A percentile compares a stretch with the other conserved stretches of the same genome.
Conservation (phyloP, 1,140 invertebrate genomes). For the Zaprionus davidi region DNA sequence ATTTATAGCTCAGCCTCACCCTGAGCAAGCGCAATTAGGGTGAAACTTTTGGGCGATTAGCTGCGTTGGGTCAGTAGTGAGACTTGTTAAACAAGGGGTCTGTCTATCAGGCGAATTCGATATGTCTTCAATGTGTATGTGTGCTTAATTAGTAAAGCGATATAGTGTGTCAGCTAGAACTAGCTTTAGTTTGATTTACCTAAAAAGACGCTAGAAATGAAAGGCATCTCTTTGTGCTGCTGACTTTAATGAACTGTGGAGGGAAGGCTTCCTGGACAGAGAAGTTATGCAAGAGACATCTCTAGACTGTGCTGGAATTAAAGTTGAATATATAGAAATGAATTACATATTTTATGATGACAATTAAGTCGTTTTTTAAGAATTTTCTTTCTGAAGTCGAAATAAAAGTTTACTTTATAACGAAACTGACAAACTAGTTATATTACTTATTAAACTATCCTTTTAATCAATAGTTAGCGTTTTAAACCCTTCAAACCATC, state of each 20-base stretch:
- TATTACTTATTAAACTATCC: too few species aligned
- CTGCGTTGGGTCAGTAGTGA: neutral
- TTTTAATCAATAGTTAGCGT: too few species aligned
- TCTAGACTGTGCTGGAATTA: too few species aligned
- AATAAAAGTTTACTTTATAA: too few species aligned
- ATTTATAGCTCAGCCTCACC: conserved; percentile 72
- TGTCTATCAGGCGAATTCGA: neutral
- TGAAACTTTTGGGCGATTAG: conserved; percentile 47
- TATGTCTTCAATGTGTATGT: neutral
- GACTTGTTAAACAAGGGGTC: conserved; percentile 22
- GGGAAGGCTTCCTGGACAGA: too few species aligned
- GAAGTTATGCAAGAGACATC: too few species aligned
- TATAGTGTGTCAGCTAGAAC: neutral
- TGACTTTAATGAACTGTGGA: neutral
- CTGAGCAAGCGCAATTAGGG: conserved; percentile 27
- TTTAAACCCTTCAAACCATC: too few species aligned
- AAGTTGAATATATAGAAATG: too few species aligned
- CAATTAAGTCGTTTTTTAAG: too few species aligned
- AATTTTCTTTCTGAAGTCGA: too few species aligned
- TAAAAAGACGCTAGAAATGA: neutral
- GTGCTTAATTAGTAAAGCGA: neutral
- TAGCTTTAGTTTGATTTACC: neutral
- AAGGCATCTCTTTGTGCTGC: neutral
- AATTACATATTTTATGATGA: too few species aligned
- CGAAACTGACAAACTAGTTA: too few species aligned